Conservation (phyloP, 2,888 invertebrate genomes). For the Nomada lathburiana region DNA sequence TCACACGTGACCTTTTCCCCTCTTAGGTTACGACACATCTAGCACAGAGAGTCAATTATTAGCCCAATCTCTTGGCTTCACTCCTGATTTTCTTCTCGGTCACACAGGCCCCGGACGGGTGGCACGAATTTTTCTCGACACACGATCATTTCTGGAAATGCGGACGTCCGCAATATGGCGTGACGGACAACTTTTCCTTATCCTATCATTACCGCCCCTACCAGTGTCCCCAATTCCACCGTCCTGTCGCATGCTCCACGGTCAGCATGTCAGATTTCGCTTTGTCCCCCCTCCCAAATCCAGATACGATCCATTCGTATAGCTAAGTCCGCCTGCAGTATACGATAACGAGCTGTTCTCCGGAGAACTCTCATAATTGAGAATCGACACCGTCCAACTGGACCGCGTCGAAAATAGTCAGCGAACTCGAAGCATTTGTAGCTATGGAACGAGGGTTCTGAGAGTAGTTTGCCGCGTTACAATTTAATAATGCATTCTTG, state of each 20-base stretch:
- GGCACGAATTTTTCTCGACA: slow-evolving; percentile 24
- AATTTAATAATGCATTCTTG: not conserved
- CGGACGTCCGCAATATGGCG: slow-evolving; percentile 39
- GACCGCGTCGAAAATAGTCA: not conserved
- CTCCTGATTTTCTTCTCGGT: slow-evolving; percentile 6
- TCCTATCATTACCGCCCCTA: slow-evolving; percentile 37
- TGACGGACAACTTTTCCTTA: slow-evolving; percentile 52
- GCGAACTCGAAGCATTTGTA: not conserved
- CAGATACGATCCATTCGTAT: slow-evolving; percentile 34
- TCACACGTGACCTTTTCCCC: no score
- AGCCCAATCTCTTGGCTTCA: slow-evolving; percentile 8
- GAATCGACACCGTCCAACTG: slow-evolving; percentile 50
- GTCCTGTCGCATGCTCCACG: slow-evolving; percentile 41
- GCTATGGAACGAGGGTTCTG: not conserved
- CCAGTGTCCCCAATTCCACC: slow-evolving; percentile 28
- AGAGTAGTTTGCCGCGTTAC: not conserved
- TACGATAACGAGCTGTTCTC: slow-evolving; percentile 64
- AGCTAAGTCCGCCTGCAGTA: slow-evolving; percentile 53
- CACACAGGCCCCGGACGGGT: not conserved
- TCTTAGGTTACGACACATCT: not conserved
- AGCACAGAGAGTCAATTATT: slow-evolving; percentile 7
- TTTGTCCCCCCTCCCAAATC: slow-evolving; percentile 30
- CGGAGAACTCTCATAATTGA: slow-evolving; percentile 48
- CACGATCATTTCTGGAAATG: slow-evolving; percentile 29
- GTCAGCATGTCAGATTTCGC: slow-evolving; percentile 70